Evolutionary conservation across 2,797 vertebrate genomes (phyloP), one percentile per base, ranked within the genome.

Genomic region (Sebastes iracundus): DNA sequence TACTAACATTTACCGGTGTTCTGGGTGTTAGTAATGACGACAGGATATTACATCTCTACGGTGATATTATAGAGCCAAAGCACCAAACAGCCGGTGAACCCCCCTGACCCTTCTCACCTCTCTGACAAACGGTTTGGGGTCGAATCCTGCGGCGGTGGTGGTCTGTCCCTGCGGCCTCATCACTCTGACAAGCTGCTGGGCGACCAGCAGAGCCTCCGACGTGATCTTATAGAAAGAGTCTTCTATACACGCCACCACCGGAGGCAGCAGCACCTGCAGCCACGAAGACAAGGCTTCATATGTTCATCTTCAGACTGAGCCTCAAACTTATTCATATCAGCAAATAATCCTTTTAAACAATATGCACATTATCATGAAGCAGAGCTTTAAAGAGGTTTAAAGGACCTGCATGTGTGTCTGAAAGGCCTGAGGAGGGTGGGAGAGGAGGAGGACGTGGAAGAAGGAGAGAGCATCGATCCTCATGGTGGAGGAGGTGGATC

Each of bases 141-240:
- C 95, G 11, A 97, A 96, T 0, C 68, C 55, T 65, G 22, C 74
- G 0, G 63, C 20, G 2, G 64, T 7, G 20, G 55, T 2, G 1
- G 6, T 55, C 69, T 78, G 77, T 6, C 80, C 91, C 69, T 97
- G 89, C 0, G 97, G 97, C 79, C 97, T 95, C 86, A 98, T 96
- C 56, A 97, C 94, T 81, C 92, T 95, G 77, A 99, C 96, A 80
- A 99, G 93, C 85, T 99, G 97, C 93, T 98, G 98, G 13, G 95
- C 94, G 58, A 98, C 98, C 72, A 98, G 95, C 79, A 99, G 93
- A 66, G 98, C 97, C 88, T 99, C 98, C 0, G 98, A 97, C 0
- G 97, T 97, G 78, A 99, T 98, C 92, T 99, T 99, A 81, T 98
- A 99, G 89, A 99, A 99, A 3, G 96, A 91, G 92, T 99, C 98